phyloP scores from a whole-genome alignment of 2,888 invertebrate species.

The Stenodema calcarata region DNA sequence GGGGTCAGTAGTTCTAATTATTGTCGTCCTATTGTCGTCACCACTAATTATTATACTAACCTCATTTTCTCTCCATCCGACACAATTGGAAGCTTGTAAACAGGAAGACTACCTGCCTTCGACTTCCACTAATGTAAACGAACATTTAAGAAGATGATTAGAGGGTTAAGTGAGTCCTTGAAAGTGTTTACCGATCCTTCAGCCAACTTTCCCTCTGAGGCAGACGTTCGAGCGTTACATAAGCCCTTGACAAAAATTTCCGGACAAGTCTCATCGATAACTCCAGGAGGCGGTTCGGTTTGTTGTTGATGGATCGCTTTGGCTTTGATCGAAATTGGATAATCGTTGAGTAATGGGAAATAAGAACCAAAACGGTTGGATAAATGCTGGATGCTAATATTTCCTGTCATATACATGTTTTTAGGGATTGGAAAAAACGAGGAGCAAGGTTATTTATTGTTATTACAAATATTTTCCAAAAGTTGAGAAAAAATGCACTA shows the following conservation, averaged over 20 bases:
- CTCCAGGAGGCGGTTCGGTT: neutral
- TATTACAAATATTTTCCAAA: too few species aligned
- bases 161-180: conserved; percentile 3
- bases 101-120: neutral
- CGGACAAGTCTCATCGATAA: neutral
- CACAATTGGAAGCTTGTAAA: neutral
- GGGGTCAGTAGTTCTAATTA: too few species aligned
- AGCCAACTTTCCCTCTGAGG: neutral
- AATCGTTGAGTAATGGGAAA: too few species aligned
- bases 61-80: neutral
- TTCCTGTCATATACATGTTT: too few species aligned
- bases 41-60: neutral
- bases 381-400: too few species aligned
- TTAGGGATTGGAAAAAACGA: too few species aligned
- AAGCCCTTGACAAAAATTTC: neutral
- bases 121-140: neutral
- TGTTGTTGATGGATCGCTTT: too few species aligned
- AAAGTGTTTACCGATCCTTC: neutral
- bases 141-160: neutral
- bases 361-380: too few species aligned
- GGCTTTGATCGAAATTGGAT: too few species aligned
- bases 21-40: neutral
- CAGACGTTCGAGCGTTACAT: neutral
- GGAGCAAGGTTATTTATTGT: too few species aligned
- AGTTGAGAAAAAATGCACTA: too few species aligned